Evolutionary conservation across 2,888 invertebrate species (phyloP).

Genomic region (Pyrgus malvae): DNA sequence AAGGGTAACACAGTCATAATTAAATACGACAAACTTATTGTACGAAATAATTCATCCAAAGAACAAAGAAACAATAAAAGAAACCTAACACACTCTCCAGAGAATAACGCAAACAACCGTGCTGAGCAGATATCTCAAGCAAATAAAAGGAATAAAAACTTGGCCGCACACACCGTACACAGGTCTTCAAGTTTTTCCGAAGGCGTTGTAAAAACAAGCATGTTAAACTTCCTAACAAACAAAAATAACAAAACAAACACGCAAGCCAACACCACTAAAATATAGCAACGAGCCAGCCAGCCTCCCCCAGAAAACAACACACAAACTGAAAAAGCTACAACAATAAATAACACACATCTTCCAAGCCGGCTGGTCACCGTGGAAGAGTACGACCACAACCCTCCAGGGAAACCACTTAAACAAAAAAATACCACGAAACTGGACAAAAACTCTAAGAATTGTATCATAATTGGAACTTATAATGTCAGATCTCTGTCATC

Average conservation of each 20-base stretch:
- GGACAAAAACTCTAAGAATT: not conserved
- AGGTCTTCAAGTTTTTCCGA: constrained; percentile 17
- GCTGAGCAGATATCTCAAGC: constrained; percentile 23
- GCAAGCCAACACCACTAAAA: not conserved
- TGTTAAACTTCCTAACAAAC: constrained; percentile 19
- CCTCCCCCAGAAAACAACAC: not conserved
- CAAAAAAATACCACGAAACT: not conserved
- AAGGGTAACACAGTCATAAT: constrained; percentile 31
- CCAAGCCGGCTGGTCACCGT: constrained; percentile 33
- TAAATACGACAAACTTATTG: constrained; percentile 33
- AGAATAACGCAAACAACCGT: constrained; percentile 4
- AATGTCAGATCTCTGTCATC: constrained; percentile 36
- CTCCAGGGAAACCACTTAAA: constrained; percentile 6
- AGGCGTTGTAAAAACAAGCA: constrained; percentile 16
- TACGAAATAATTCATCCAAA: constrained; percentile 23
- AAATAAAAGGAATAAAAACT: constrained; percentile 28
- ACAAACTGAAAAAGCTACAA: not conserved
- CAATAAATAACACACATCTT: constrained; percentile 16
- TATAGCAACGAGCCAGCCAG: not conserved
- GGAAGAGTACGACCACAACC: constrained; percentile 29
- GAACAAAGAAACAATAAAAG: constrained; percentile 25
- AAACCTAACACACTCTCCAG: constrained; percentile 15
- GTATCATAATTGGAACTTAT: constrained; percentile 24
- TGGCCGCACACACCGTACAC: constrained; percentile 7
- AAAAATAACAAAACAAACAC: constrained; percentile 13